phyloP scores from a whole-genome alignment of 2,888 invertebrate species.

The Netelia melanura region DNA sequence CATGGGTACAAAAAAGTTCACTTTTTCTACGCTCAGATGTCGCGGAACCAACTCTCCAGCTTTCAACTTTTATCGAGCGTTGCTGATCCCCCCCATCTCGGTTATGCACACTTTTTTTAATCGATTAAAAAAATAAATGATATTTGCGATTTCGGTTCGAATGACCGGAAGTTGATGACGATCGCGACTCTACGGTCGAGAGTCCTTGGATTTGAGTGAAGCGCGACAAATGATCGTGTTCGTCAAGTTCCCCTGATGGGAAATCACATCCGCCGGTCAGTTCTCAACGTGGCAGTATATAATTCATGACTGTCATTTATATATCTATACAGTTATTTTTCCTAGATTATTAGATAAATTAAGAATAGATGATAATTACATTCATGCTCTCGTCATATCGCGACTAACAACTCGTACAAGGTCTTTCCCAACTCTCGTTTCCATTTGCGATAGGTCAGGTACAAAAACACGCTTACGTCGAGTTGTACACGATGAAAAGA shows the following conservation, averaged over 20 bases:
- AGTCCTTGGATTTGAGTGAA: conserved; percentile 27
- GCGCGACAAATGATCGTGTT: conserved; percentile 51
- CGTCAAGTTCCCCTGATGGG: conserved; percentile 73
- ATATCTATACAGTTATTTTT: neutral
- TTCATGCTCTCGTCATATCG: conserved; percentile 49
- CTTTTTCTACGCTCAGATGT: too few species aligned
- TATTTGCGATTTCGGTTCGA: conserved; percentile 37
- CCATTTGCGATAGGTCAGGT: conserved; percentile 37
- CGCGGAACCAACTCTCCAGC: too few species aligned
- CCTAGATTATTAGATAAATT: conserved; percentile 51
- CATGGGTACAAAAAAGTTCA: too few species aligned
- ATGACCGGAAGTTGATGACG: conserved; percentile 57
- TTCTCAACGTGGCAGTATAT: conserved; percentile 42
- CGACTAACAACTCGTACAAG: conserved; percentile 43
- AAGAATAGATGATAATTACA: conserved; percentile 25
- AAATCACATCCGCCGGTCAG: conserved; percentile 75
- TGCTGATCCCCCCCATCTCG: too few species aligned
- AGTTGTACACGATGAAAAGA: neutral
- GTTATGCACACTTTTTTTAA: neutral
- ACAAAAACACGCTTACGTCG: conserved; percentile 27
- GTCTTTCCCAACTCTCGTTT: conserved; percentile 32
- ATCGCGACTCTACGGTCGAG: neutral
- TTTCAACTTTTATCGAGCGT: too few species aligned
- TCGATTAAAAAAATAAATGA: conserved; percentile 2
- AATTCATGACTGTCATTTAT: conserved; percentile 7